Evolutionary conservation across 2,797 vertebrate species (phyloP).

Genomic region (Gambusia yucatana): DNA sequence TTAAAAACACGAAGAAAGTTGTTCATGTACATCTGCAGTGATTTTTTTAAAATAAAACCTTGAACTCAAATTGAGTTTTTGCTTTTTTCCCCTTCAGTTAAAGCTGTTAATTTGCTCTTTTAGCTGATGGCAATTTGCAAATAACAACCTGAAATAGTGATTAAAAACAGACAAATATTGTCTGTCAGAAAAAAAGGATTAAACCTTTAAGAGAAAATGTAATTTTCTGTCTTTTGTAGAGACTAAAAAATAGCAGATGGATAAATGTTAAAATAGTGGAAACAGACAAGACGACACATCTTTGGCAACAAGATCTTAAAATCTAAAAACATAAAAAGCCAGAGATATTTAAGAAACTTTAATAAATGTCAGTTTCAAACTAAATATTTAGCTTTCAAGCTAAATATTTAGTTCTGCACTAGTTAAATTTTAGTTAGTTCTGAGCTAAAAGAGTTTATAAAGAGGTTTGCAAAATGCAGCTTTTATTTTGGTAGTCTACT

Average conservation of each 20-base stretch:
- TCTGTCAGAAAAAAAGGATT: background rate
- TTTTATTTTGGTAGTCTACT: background rate
- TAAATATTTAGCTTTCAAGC: background rate
- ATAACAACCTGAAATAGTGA: background rate
- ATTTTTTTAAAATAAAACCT: background rate
- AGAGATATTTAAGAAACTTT: background rate
- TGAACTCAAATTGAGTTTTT: background rate
- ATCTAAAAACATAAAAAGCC: background rate
- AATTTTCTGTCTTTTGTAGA: background rate
- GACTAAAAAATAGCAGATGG: background rate
- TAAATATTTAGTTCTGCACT: background rate
- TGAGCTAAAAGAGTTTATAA: too few relatives aligned
- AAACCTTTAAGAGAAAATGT: background rate
- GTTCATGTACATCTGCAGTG: background rate
- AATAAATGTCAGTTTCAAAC: background rate
- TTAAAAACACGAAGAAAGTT: background rate
- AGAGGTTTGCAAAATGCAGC: too few relatives aligned
- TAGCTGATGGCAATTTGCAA: background rate
- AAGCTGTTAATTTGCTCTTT: background rate
- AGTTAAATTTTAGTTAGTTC: background rate
- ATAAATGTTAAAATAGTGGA: too few relatives aligned
- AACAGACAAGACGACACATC: background rate
- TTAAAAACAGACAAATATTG: background rate
- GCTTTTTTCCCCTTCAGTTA: too few relatives aligned
- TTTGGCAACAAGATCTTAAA: background rate